Evolutionary conservation across 2,888 invertebrate species (phyloP).

Genomic region (Machimus atricapillus): DNA sequence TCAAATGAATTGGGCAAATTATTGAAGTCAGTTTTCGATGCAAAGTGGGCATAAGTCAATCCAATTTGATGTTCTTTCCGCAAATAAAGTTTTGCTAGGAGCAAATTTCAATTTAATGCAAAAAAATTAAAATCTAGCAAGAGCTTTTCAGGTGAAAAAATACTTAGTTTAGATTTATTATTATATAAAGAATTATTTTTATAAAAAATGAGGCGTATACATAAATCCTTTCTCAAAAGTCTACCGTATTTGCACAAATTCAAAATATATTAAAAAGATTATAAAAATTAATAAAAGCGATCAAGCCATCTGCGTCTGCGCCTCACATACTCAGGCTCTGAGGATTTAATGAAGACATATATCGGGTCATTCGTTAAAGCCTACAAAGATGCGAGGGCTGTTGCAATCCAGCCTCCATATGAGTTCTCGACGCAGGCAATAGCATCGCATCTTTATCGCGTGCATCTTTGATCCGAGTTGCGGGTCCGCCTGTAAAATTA

Average conservation of each 20-base stretch:
- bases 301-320: neutral
- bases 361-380: neutral
- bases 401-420: neutral
- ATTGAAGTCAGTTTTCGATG: too few species aligned
- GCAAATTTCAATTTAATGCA: too few species aligned
- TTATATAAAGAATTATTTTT: too few species aligned
- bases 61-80: too few species aligned
- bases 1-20: too few species aligned
- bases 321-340: neutral
- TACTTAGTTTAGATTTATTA: too few species aligned
- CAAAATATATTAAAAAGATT: neutral
- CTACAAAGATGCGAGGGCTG: neutral
- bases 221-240: neutral
- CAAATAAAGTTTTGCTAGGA: too few species aligned
- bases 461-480: neutral
- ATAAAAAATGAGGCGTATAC: too few species aligned
- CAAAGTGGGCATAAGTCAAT: too few species aligned
- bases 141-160: too few species aligned
- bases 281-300: neutral
- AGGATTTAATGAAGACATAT: neutral
- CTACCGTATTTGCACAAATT: neutral
- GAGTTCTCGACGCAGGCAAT: neutral
- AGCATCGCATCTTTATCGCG: neutral
- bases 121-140: too few species aligned
- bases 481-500: neutral